Evolutionary conservation across 2,888 invertebrate genomes (phyloP), one percentile per base, ranked within the genome.

Genomic region (Pterostichus niger): DNA sequence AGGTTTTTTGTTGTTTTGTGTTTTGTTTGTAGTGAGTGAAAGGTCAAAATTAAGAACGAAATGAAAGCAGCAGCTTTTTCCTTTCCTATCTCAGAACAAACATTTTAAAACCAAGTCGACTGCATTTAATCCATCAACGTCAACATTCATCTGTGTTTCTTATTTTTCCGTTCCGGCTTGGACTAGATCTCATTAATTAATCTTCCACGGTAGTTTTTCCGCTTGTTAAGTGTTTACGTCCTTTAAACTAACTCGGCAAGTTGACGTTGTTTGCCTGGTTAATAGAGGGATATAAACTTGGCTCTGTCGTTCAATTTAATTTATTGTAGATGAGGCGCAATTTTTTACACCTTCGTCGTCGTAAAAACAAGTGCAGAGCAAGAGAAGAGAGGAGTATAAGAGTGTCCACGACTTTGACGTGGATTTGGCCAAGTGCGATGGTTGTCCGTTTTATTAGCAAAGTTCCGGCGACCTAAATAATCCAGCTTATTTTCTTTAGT

Each of bases 401-500:
- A 71, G 44, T 71, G 56, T 56, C 56, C 56, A 7, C 40, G 33
- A 52, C n/a, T 9, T 52, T 52, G 24, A 24, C 31, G 59, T 59
- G 64, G 64, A 78, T 59, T 54, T 61, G 59, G 78, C 17, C 64
- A 46, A 46, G 54, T 31, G 73, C 68, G 11, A 44, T 46, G 7
- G 44, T 17, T 56, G 24, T 59, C 49, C 71, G 52, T 71, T 73
- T 73, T 73, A 73, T 73, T 73, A 81, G 31, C 71, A 73, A 73
- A 54, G 24, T 64, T 24, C 49, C 31, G 13, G 54, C 75, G 75
- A 59, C 82, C 82, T 82, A 82, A 59, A 82, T 82, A 82, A 82
- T 73, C 82, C 82, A 82, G 82, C 82, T 82, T 82, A 82, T 82
- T 82, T 82, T 82, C 82, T 82, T 82, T 73, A 82, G 82, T 82